Evolutionary conservation across 2,797 vertebrate species (phyloP).

Genomic region (Melanotaenia boesemani): DNA sequence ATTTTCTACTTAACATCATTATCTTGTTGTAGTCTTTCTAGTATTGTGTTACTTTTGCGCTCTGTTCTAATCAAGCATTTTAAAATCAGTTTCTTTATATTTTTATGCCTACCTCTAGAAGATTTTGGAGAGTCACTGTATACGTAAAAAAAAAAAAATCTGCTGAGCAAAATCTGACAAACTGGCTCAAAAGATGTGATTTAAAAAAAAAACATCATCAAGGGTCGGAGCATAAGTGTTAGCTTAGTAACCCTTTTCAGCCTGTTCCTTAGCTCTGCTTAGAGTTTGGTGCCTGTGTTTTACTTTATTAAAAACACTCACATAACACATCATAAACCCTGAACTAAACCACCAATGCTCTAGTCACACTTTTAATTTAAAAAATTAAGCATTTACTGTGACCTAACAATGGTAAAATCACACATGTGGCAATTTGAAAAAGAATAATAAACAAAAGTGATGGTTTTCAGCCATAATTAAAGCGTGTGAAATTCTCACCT

Average conservation of each 20-base stretch:
- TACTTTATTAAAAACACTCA: neutral
- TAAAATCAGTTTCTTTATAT: neutral
- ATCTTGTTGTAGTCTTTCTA: neutral
- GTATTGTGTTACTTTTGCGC: neutral
- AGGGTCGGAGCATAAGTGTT: neutral
- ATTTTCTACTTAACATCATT: neutral
- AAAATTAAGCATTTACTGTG: neutral
- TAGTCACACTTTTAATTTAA: neutral
- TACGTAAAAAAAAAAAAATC: neutral
- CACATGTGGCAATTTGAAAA: neutral
- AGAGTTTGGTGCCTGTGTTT: neutral
- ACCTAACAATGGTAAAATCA: neutral
- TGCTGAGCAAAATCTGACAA: neutral
- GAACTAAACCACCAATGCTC: neutral
- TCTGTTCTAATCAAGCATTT: too few relatives aligned
- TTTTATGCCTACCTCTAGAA: neutral
- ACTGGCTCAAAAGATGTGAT: neutral
- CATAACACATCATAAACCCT: constrained; percentile 6
- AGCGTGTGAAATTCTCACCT: constrained; percentile 80
- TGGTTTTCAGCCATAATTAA: neutral
- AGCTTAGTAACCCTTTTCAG: neutral
- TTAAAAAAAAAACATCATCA: neutral
- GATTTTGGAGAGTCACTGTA: neutral
- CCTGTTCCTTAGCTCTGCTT: neutral
- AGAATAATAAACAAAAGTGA: neutral